Evolutionary conservation across 2,888 invertebrate genomes (phyloP).

Genomic region (Balanococcus diminutus): DNA sequence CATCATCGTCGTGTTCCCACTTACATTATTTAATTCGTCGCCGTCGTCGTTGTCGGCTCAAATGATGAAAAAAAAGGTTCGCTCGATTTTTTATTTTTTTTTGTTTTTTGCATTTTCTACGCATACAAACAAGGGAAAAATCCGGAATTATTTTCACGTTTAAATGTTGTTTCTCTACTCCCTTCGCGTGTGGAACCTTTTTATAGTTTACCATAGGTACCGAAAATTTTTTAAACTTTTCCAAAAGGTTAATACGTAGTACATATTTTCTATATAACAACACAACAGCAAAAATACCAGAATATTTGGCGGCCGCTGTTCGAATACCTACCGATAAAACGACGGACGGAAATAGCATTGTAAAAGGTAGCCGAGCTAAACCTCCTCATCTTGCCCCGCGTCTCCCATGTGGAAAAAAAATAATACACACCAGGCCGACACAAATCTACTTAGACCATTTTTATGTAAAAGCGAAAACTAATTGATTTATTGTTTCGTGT

Average conservation of each 20-base stretch:
- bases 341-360: background rate
- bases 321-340: background rate
- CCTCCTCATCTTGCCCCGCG: background rate
- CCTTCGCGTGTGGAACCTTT: background rate
- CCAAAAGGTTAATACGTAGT: background rate
- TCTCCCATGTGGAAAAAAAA: background rate
- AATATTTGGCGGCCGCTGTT: background rate
- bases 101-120: background rate
- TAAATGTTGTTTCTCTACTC: background rate
- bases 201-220: background rate
- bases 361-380: background rate
- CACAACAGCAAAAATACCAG: background rate
- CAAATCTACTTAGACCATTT: slow-evolving; percentile 21
- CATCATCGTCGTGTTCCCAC: background rate
- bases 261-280: background rate
- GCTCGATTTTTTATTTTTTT: background rate
- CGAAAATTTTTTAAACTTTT: background rate
- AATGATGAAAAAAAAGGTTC: background rate
- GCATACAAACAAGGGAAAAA: background rate
- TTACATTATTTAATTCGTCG: background rate
- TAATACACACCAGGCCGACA: slow-evolving; percentile 1
- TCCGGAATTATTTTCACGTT: background rate
- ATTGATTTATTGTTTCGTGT: slow-evolving; percentile 25
- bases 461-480: slow-evolving; percentile 21
- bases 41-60: background rate